A percentile compares a stretch with the other conserved stretches of the same genome.
Evolutionary conservation across 2,888 invertebrate species (phyloP).

Genomic region (Xestia ashworthii): DNA sequence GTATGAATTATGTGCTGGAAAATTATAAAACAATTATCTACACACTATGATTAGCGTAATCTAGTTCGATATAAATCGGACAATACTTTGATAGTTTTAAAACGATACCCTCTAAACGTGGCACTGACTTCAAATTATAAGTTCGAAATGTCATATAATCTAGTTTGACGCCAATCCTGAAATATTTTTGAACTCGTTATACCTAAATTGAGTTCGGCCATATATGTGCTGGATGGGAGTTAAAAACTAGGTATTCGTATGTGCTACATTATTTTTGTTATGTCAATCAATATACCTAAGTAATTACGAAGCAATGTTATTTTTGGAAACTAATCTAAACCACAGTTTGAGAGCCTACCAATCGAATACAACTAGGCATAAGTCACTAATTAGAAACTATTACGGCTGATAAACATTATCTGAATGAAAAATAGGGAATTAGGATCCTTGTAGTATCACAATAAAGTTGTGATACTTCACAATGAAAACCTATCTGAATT

Average conservation of each 20-base stretch:
- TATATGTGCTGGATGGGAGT: background rate
- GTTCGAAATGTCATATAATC: slow-evolving; percentile 1
- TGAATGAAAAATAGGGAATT: background rate
- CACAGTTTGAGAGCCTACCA: background rate
- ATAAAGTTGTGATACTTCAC: background rate
- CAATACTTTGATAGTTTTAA: slow-evolving; percentile 3
- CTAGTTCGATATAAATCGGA: background rate
- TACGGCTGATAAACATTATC: background rate
- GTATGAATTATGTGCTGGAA: background rate
- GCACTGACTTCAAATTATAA: slow-evolving; percentile 7
- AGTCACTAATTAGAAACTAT: background rate
- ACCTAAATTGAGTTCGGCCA: background rate
- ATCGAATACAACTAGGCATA: background rate
- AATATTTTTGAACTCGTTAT: slow-evolving; percentile 6
- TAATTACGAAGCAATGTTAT: background rate
- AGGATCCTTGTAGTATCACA: no score
- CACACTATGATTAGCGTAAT: background rate
- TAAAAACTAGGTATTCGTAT: background rate
- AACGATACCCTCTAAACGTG: slow-evolving; percentile 13
- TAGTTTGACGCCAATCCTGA: slow-evolving; percentile 20
- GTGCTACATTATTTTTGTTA: background rate
- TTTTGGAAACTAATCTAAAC: slow-evolving; percentile 1
- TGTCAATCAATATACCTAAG: background rate
- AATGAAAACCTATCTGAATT: background rate
- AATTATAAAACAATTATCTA: slow-evolving; percentile 1